These are phyloP conservation scores for Labroides dimidiatus DNA, from an alignment of 2,797 vertebrate species.

Conservation along the genomic window DNA sequence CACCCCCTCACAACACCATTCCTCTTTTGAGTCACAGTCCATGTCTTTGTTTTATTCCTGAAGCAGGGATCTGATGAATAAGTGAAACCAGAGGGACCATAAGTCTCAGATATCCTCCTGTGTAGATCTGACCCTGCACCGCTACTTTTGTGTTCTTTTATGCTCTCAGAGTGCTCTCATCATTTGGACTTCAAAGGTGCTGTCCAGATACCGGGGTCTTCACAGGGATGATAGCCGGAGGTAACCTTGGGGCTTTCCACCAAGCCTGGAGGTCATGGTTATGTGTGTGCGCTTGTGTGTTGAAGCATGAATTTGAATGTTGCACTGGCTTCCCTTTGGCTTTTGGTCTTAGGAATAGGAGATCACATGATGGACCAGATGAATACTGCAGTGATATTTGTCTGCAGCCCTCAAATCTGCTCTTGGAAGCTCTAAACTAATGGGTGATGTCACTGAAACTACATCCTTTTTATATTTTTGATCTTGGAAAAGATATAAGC, in stretches of 20 bases:
- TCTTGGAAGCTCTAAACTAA: too few species aligned
- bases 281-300: not conserved
- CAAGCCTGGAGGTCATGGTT: conserved; percentile 21
- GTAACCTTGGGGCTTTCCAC: conserved; percentile 31
- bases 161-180: conserved; percentile 57
- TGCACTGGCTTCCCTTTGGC: conserved; percentile 10
- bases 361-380: conserved; percentile 23
- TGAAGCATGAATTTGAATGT: not conserved
- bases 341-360: conserved; percentile 2
- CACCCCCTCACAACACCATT: conserved; percentile 32
- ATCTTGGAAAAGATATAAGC: too few species aligned
- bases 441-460: too few species aligned
- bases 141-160: conserved; percentile 51
- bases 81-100: conserved; percentile 52
- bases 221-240: conserved; percentile 42
- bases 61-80: conserved; percentile 60
- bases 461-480: too few species aligned
- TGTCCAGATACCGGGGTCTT: conserved; percentile 49
- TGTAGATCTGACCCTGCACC: conserved; percentile 52
- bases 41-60: conserved; percentile 46
- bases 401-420: too few species aligned
- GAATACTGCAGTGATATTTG: conserved; percentile 31
- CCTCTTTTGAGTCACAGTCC: conserved; percentile 44
- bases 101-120: conserved; percentile 50
- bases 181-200: conserved; percentile 55